Base-by-base conservation (phyloP, 1,140 invertebrate species). In the Nasonia vitripennis region DNA sequence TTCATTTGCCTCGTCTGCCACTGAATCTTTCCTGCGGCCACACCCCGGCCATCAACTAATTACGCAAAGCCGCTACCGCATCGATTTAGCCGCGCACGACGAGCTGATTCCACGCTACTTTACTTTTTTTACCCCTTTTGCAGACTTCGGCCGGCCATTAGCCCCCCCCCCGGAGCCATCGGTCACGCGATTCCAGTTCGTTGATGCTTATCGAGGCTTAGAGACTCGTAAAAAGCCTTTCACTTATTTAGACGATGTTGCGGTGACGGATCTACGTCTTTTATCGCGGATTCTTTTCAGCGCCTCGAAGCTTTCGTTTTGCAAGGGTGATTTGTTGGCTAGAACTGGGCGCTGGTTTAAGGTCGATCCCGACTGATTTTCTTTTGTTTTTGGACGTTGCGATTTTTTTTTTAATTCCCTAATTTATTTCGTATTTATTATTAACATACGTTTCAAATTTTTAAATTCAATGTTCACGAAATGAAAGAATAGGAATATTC, bases 21-120 rank as follows among this genome's bases (percentile, higher is more conserved):
- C 55, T 78, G 71, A 51, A 48, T 67, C 73, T 79, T 27, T 73
- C n/a, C 37, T 27, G 55, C 71, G 51, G 23, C 88, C 88, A 78
- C 88, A 41, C 89, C 89, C 86, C 78, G 83, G 81, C 85, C 88
- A 90, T 90, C 89, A 90, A 87, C 89, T 90, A 89, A 90, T 90
- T 90, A 88, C 45, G 70, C 68, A 17, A 34, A 78, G 80, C 71
- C 62, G 81, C 14, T 84, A 62, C 83, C 86, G 79, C 81, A 75
- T 87, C 88, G 81, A 83, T 78, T 83, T 75, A 11, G 45, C n/a
- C 55, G 20, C 55, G 20, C n/a, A 12, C 81, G 17, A 34, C 45
- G 55, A 62, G 20, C 6, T n/a, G 55, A 51, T 77, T 41, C 51
- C 31, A 23, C 27, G 48, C 37, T 2, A n/a, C 51, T 75, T 17